A percentile compares a stretch with the other conserved stretches of the same genome.
phyloP scores from a whole-genome alignment of 2,888 invertebrate genomes.

The Chrysolina haemoptera region DNA sequence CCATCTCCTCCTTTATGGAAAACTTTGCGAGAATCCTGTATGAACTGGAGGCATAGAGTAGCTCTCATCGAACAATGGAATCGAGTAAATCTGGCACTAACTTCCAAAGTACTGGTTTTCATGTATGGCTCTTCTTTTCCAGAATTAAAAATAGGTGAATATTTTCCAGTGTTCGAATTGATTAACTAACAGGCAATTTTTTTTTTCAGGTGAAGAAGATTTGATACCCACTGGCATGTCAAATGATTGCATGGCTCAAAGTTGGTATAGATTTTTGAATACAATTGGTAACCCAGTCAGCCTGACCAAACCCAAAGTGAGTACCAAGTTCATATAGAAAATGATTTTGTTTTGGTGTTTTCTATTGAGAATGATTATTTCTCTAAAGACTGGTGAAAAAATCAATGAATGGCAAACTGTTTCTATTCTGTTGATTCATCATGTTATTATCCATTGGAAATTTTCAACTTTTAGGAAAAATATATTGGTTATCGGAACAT shows the following conservation, averaged over 20 bases:
- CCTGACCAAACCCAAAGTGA: constrained; percentile 86
- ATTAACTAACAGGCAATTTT: not conserved
- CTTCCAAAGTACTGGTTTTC: constrained; percentile 85
- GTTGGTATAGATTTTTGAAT: constrained; percentile 96
- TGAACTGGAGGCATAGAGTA: constrained; percentile 94
- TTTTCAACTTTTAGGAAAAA: too few species aligned
- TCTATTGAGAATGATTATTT: too few species aligned
- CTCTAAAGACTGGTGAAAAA: too few species aligned
- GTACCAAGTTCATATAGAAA: not conserved
- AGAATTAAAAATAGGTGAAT: constrained; percentile 81
- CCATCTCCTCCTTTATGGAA: constrained; percentile 97
- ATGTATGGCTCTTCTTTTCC: constrained; percentile 92
- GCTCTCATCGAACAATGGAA: constrained; percentile 97
- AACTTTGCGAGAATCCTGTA: constrained; percentile 92
- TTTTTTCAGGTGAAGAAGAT: constrained; percentile 85
- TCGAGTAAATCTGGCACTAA: constrained; percentile 90
- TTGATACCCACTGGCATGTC: constrained; percentile 89
- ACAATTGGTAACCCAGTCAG: constrained; percentile 96
- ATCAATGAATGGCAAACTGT: too few species aligned
- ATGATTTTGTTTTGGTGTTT: too few species aligned
- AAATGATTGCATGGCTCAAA: constrained; percentile 92
- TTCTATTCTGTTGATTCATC: too few species aligned
- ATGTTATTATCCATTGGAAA: too few species aligned
- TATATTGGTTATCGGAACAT: too few species aligned
- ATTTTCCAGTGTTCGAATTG: not conserved